Conservation (phyloP, 1,140 invertebrate species). For the Temnothorax nylanderi region DNA sequence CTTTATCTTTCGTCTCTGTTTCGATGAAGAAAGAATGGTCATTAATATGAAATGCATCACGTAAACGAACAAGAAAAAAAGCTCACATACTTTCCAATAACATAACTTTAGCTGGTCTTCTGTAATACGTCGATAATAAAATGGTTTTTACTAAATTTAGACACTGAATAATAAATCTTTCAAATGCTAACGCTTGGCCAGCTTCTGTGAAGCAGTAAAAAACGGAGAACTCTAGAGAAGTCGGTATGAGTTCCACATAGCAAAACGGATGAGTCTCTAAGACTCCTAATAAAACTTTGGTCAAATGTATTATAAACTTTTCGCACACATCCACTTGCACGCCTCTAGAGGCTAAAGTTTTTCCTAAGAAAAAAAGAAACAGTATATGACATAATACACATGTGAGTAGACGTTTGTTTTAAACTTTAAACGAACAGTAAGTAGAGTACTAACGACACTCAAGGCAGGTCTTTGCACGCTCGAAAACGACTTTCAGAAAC, state of each 20-base stretch:
- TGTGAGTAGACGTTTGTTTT: not conserved
- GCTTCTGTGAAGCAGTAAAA: slow-evolving; percentile 95
- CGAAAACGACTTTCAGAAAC: slow-evolving; percentile 93
- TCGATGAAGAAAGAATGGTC: slow-evolving; percentile 42
- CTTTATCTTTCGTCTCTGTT: slow-evolving; percentile 84
- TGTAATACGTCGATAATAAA: slow-evolving; percentile 91
- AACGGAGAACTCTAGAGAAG: slow-evolving; percentile 92
- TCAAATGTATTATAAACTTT: slow-evolving; percentile 93
- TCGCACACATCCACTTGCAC: slow-evolving; percentile 89
- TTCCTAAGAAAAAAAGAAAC: slow-evolving; percentile 86
- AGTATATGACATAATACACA: not conserved
- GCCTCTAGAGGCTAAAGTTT: slow-evolving; percentile 87
- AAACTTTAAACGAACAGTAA: not conserved
- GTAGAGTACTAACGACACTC: slow-evolving; percentile 90
- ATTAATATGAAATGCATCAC: not conserved
- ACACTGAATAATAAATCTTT: slow-evolving; percentile 94
- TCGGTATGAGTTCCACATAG: slow-evolving; percentile 92
- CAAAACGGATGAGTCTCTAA: slow-evolving; percentile 92
- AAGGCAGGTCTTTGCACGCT: slow-evolving; percentile 90
- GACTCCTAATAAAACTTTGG: slow-evolving; percentile 92
- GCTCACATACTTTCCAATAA: slow-evolving; percentile 81
- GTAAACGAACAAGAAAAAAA: not conserved
- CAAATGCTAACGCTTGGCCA: slow-evolving; percentile 91
- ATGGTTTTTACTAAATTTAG: slow-evolving; percentile 96
- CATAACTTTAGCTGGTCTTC: slow-evolving; percentile 87